Percentiles rank a stretch among this genome's conserved stretches.
Conservation (phyloP, 2,113 vertebrate genomes). For the Cebidichthys violaceus region DNA sequence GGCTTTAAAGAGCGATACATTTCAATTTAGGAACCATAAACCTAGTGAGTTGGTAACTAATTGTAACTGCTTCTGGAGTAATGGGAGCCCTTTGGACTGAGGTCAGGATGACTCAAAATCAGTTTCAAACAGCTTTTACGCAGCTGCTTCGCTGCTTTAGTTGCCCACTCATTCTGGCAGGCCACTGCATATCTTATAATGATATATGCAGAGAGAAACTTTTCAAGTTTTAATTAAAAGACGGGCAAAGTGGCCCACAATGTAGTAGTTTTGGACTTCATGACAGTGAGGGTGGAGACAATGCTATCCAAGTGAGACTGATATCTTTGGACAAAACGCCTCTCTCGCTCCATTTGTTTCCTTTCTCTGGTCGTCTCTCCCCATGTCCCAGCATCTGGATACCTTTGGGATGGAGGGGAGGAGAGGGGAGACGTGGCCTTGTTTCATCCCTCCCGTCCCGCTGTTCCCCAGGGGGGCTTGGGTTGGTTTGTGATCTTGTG, state of each 20-base stretch:
- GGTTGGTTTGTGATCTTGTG: constrained; percentile 75
- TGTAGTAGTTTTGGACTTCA: constrained; percentile 63
- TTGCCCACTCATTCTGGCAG: constrained; percentile 52
- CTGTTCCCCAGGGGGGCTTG: constrained; percentile 65
- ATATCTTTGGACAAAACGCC: constrained; percentile 75
- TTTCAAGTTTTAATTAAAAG: constrained; percentile 68
- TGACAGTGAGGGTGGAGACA: constrained; percentile 45
- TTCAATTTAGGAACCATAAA: constrained; percentile 98
- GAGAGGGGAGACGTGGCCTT: constrained; percentile 49
- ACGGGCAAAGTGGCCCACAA: constrained; percentile 19
- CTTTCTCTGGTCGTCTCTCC: constrained; percentile 52
- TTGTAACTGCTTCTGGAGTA: constrained; percentile 93
- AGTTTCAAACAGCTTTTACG: constrained; percentile 62
- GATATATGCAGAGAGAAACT: constrained; percentile 51
- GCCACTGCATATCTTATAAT: constrained; percentile 45
- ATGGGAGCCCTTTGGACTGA: constrained; percentile 93
- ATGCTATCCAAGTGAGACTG: constrained; percentile 60
- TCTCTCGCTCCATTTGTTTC: constrained; percentile 72
- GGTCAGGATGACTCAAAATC: constrained; percentile 73
- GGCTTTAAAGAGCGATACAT: constrained; percentile 85
- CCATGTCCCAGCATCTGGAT: constrained; percentile 68
- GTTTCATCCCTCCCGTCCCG: constrained; percentile 59
- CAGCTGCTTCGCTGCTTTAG: constrained; percentile 27
- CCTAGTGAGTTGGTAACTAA: constrained; percentile 95
- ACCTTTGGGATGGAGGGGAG: constrained; percentile 69